These are phyloP conservation scores for Scalopus aquaticus DNA, from an alignment of 2,113 vertebrate species.

Conservation along the genomic window DNA sequence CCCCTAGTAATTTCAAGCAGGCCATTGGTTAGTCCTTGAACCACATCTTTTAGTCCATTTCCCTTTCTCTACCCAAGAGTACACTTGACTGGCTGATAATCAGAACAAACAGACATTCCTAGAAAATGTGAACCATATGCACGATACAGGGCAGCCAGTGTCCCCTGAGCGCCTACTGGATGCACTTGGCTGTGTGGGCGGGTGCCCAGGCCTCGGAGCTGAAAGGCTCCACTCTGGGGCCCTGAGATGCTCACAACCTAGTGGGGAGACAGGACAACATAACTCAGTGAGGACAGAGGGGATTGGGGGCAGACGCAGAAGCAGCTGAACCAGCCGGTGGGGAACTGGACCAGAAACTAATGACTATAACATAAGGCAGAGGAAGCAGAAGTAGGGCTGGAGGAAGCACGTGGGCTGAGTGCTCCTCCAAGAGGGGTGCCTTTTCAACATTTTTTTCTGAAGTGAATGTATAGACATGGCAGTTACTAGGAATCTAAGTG, in stretches of 20 bases:
- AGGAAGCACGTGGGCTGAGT: constrained; percentile 26
- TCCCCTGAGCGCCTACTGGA: constrained; percentile 57
- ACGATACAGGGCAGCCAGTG: not conserved
- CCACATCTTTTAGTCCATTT: constrained; percentile 70
- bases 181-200: not conserved
- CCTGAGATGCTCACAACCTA: not conserved
- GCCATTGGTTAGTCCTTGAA: constrained; percentile 71
- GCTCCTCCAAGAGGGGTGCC: not conserved
- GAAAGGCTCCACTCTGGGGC: not conserved
- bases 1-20: constrained; percentile 72
- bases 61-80: constrained; percentile 70
- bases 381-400: constrained; percentile 24
- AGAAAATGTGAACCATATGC: constrained; percentile 77
- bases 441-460: constrained; percentile 54
- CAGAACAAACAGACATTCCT: constrained; percentile 79
- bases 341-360: constrained; percentile 27
- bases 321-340: constrained; percentile 6
- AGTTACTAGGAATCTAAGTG: not conserved
- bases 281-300: not conserved
- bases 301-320: not conserved
- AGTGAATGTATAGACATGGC: constrained; percentile 9
- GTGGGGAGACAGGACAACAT: not conserved
- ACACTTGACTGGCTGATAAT: constrained; percentile 77
- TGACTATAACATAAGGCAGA: constrained; percentile 60
- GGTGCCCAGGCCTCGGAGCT: not conserved